Conservation (phyloP, 2,888 invertebrate species). For the Matsumyia berberina region DNA sequence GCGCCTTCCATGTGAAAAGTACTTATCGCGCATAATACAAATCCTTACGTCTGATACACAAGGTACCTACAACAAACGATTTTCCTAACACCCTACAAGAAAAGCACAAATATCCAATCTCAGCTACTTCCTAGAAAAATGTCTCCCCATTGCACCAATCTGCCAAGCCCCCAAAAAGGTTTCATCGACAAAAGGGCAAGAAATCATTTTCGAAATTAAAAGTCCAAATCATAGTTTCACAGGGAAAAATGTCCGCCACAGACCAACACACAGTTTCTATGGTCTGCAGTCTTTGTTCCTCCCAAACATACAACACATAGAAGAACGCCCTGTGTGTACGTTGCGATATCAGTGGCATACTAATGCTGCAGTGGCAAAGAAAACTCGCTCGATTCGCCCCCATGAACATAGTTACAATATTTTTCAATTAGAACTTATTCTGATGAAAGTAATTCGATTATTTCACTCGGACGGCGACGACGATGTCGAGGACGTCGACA, state of each 20-base stretch:
- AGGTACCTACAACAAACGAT: not conserved
- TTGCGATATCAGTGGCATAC: conserved; percentile 79
- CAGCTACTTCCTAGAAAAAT: conserved; percentile 8
- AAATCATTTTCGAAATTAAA: conserved; percentile 76
- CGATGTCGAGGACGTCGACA: conserved; percentile 48
- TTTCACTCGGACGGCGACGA: conserved; percentile 82
- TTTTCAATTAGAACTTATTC: conserved; percentile 85
- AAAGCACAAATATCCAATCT: conserved; percentile 6
- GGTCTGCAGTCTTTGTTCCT: conserved; percentile 39
- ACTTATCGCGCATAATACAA: too few species aligned
- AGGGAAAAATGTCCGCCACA: conserved; percentile 68
- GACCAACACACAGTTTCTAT: conserved; percentile 26
- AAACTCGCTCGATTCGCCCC: conserved; percentile 68
- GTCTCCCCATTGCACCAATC: conserved; percentile 20
- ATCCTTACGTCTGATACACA: too few species aligned
- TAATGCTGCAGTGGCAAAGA: conserved; percentile 77
- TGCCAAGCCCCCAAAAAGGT: conserved; percentile 5
- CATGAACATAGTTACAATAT: conserved; percentile 83
- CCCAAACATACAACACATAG: conserved; percentile 28
- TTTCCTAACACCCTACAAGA: not conserved
- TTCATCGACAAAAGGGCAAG: conserved; percentile 72
- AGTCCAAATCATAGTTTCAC: conserved; percentile 74
- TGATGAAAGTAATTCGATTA: conserved; percentile 85
- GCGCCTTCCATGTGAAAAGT: too few species aligned
- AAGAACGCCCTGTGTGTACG: conserved; percentile 31